Base-by-base conservation (phyloP, 1,140 invertebrate genomes). In the Teleogryllus occipitalis region DNA sequence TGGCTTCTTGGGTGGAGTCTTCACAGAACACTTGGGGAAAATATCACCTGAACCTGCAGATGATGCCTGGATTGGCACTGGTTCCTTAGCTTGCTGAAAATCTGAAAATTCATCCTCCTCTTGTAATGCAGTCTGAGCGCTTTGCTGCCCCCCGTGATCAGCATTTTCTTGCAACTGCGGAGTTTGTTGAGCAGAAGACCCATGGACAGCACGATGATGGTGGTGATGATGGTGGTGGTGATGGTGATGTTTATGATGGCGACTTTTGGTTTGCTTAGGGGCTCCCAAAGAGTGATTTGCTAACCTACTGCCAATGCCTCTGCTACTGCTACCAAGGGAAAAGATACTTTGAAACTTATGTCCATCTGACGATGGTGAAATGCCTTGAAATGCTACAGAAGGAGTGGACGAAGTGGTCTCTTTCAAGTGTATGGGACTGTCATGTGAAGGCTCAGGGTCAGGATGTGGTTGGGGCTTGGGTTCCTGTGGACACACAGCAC, bases 261-360 rank as follows among this genome's bases (percentile, higher is more conserved):
- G 22, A 78, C 27, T 75, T 75, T 75, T 78, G 21, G 21, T 82
- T 10, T 84, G 81, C 80, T 85, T 85, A 48, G 86, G 87, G 14
- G 86, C 82, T n/a, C 86, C 86, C 27, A 89, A 83, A 84, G 88
- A 88, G 82, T 89, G 88, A 85, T 89, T 89, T 8, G 88, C 88
- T 18, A 88, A 81, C 81, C 88, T 82, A 81, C 87, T 87, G 7
- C 88, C 88, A 77, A 89, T 87, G 7, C 79, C 79, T 46, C 80
- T 75, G 7, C 81, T 48, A 15, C 74, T 77, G 12, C 77, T 78
- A 14, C 74, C 74, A 6, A 79, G 14, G 18, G 80, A 76, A 39
- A 78, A 54, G 7, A 82, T 73, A 48, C 65, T 77, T 12, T 75
- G 79, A 47, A 77, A 80, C 54, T 77, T 77, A 14, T 80, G 75